Percentiles rank a stretch among this genome's conserved stretches.
Conservation (phyloP, 2,888 invertebrate genomes). For the Ophion slaviceki region DNA sequence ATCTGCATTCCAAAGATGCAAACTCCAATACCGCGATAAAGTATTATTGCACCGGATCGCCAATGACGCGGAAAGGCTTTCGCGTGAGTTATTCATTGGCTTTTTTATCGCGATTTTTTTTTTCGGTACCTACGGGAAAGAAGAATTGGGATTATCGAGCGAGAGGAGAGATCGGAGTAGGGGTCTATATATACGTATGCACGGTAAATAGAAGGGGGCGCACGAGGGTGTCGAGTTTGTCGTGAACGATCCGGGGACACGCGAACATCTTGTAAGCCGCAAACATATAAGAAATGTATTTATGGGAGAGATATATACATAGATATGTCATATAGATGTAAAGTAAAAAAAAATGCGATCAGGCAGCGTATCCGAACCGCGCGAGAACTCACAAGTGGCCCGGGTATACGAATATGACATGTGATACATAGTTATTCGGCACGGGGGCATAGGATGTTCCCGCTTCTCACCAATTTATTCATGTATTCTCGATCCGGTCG, state of each 20-base stretch:
- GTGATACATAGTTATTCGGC: conserved; percentile 69
- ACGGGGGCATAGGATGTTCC: conserved; percentile 52
- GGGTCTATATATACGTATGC: background rate
- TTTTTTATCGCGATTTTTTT: conserved; percentile 14
- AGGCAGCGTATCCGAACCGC: conserved; percentile 31
- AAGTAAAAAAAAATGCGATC: conserved; percentile 23
- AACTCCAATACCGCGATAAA: background rate
- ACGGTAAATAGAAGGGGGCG: conserved; percentile 63
- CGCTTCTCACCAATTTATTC: conserved; percentile 66
- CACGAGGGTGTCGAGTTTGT: conserved; percentile 64
- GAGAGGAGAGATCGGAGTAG: conserved; percentile 34
- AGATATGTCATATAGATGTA: background rate
- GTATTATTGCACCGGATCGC: background rate
- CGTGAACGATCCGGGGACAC: conserved; percentile 66
- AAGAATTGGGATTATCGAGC: conserved; percentile 39
- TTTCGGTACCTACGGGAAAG: background rate
- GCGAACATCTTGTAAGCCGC: conserved; percentile 57
- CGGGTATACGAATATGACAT: conserved; percentile 68
- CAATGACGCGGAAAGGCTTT: conserved; percentile 4
- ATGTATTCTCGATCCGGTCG: conserved; percentile 64
- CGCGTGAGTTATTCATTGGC: conserved; percentile 17
- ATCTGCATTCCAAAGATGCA: too few species aligned
- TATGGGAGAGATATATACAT: conserved; percentile 15
- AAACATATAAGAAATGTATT: conserved; percentile 41
- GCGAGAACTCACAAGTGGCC: conserved; percentile 65